Base-by-base conservation (phyloP, 64 coral and sea anemone genomes). In the Trachythela sp. region DNA sequence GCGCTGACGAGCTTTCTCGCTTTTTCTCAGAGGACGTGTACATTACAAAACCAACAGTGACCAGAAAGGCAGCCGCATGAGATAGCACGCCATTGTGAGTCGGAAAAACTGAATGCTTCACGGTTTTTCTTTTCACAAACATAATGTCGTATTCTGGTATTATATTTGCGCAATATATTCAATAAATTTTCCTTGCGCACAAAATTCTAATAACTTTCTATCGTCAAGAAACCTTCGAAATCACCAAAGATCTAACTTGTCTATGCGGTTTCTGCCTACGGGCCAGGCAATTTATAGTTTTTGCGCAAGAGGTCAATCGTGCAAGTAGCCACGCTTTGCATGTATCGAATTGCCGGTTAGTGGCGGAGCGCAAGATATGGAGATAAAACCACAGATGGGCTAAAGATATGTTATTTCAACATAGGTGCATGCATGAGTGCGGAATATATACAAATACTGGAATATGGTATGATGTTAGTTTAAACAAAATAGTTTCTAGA, bases 21-120 rank as follows among this genome's bases (percentile, higher is more conserved):
- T 35, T 35, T 36, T 29, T 80, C 2, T 80, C 75, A 6, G 75
- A 80, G 0, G 75, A 80, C 33, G 75, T 37, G 37, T 80, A 80
- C 15, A 80, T 36, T 7, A 80, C 75, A 30, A 80, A 80, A 18
- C 31, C 33, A 37, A 80, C 75, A 1, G 75, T 80, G 18, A 80
- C 37, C 33, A 39, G 20, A 80, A 80, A 80, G 7, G 75, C 75
- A 2, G 75, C 37, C 20, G 75, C 75, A 22, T 80, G 75, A 3
- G 75, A 80, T 9, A 80, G 75, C 33, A 80, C 75, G 0, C 75
- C 75, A 80, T 80, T 80, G 8, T 80, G 75, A 5, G 75, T 80
- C 31, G 75, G 75, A 39, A 36, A 80, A 35, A 80, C 75, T 29
- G 75, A 80, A 22, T 80, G 75, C 24, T 64, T 10, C 15, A 64